Percentiles rank a stretch among this genome's conserved stretches.
Conservation (phyloP, 2,113 vertebrate species). For the Seriola rivoliana region DNA sequence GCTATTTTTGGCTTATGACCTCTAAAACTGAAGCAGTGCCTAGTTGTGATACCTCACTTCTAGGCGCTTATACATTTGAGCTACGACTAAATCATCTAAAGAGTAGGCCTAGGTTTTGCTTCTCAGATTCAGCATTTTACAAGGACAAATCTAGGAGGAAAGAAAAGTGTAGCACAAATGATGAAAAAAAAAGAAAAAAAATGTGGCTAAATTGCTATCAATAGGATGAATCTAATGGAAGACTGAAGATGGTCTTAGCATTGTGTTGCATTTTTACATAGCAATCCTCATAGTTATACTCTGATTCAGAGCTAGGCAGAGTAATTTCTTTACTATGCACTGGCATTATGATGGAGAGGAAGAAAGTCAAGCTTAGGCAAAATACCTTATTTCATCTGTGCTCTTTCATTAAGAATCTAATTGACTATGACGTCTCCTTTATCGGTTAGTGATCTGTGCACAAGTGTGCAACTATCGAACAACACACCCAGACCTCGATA, state of each 20-base stretch:
- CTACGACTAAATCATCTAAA: too few relatives aligned
- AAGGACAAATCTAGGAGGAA: not conserved
- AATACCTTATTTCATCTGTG: conserved; percentile 50
- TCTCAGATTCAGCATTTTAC: not conserved
- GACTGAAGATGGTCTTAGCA: not conserved
- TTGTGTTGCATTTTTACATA: not conserved
- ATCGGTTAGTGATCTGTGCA: conserved; percentile 65
- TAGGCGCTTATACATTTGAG: not conserved
- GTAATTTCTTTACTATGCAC: conserved; percentile 1
- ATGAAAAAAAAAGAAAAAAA: too few relatives aligned
- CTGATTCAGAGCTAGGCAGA: not conserved
- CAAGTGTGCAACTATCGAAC: conserved; percentile 66
- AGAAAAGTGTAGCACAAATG: not conserved
- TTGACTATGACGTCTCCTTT: conserved; percentile 53
- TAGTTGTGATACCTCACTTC: not conserved
- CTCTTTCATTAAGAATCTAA: conserved; percentile 65
- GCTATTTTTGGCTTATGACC: not conserved
- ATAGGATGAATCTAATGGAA: not conserved
- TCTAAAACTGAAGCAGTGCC: not conserved
- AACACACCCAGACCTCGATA: conserved; percentile 54
- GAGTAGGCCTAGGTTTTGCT: too few relatives aligned
- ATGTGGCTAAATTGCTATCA: not conserved
- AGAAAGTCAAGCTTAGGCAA: conserved; percentile 14
- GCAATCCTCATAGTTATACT: not conserved
- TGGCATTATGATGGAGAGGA: conserved; percentile 32